These are phyloP conservation scores for Verasper variegatus DNA, from an alignment of 2,113 vertebrate genomes.

Conservation along the genomic window DNA sequence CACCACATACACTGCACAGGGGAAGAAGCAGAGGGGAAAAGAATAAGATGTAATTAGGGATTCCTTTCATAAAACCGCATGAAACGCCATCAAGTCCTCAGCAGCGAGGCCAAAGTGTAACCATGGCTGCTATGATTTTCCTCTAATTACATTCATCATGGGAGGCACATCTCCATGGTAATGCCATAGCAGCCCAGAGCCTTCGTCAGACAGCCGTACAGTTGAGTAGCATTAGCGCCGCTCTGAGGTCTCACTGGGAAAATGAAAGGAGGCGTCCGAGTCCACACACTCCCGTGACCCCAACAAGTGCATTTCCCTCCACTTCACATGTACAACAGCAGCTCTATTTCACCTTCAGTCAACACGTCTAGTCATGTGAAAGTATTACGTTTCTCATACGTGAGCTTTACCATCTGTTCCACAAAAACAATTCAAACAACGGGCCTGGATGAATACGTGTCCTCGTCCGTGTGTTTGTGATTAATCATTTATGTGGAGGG, in stretches of 20 bases:
- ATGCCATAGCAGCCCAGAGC: conserved; percentile 41
- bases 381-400: conserved; percentile 4
- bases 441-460: conserved; percentile 22
- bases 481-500: conserved; percentile 67
- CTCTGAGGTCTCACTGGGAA: conserved; percentile 14
- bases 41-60: conserved; percentile 22
- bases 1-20: conserved; percentile 90
- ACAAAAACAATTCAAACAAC: conserved; percentile 14
- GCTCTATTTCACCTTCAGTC: conserved; percentile 6
- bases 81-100: conserved; percentile 19
- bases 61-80: conserved; percentile 14
- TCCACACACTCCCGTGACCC: neutral
- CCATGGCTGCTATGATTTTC: conserved; percentile 44
- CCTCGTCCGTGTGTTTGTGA: conserved; percentile 27
- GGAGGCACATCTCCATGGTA: conserved; percentile 52
- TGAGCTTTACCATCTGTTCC: conserved; percentile 30
- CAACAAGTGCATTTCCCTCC: neutral
- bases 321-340: neutral
- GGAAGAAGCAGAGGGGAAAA: neutral
- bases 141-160: conserved; percentile 51
- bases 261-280: conserved; percentile 1
- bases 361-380: conserved; percentile 7
- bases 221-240: conserved; percentile 7
- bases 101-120: conserved; percentile 39
- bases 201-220: conserved; percentile 27